A percentile compares a stretch with the other conserved stretches of the same genome.
Evolutionary conservation across 2,888 invertebrate species (phyloP).

Genomic region (Tupiocoris notatus): DNA sequence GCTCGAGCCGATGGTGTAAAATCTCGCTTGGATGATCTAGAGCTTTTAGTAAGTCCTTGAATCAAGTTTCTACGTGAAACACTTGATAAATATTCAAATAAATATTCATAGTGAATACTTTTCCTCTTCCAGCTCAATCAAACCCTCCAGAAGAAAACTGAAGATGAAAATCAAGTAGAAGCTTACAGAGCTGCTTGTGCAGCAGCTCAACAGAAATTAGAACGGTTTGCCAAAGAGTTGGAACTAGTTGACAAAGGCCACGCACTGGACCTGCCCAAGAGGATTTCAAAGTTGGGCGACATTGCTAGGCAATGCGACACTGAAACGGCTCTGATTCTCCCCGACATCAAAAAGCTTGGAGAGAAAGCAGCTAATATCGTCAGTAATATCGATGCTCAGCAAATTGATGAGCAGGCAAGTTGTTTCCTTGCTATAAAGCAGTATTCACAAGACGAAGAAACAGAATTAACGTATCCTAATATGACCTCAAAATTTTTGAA

Average conservation of each 20-base stretch:
- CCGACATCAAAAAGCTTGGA: conserved; percentile 65
- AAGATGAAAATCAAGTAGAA: conserved; percentile 73
- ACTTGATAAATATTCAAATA: too few species aligned
- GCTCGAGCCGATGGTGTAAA: conserved; percentile 70
- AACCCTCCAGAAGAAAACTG: conserved; percentile 73
- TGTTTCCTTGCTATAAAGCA: conserved; percentile 78
- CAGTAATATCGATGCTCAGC: conserved; percentile 84
- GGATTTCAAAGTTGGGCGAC: conserved; percentile 29
- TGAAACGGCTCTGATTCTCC: conserved; percentile 38
- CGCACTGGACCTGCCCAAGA: conserved; percentile 70
- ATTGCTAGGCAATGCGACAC: conserved; percentile 51
- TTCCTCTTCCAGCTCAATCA: conserved; percentile 58
- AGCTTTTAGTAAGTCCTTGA: conserved; percentile 60
- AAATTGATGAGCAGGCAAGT: conserved; percentile 82
- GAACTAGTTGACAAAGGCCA: conserved; percentile 82
- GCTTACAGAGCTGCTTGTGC: conserved; percentile 73
- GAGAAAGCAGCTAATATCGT: conserved; percentile 74
- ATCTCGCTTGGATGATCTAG: conserved; percentile 68
- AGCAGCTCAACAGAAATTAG: conserved; percentile 79
- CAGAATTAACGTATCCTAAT: too few species aligned
- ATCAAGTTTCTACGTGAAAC: too few species aligned
- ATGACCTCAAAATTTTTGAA: too few species aligned
- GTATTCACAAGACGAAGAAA: too few species aligned
- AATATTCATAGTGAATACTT: background rate
- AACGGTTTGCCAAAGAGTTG: conserved; percentile 73